Percentiles rank a stretch among this genome's conserved stretches.
Conservation (phyloP, 1,140 invertebrate genomes). For the Brachionus koreanus region DNA sequence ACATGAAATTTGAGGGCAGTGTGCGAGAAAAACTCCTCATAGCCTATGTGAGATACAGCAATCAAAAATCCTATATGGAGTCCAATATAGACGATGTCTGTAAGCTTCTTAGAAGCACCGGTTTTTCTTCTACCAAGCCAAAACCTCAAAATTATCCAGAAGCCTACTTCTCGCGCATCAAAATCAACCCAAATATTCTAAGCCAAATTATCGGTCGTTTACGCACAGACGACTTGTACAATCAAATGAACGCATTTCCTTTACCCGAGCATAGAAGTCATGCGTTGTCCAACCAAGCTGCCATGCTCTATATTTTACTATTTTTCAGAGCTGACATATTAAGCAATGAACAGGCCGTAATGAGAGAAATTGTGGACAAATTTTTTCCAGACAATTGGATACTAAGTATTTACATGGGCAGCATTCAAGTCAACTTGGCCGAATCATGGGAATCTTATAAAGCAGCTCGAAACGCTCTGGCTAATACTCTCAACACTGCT, state of each 20-base stretch:
- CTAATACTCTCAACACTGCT: constrained; percentile 71
- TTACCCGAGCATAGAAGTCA: constrained; percentile 84
- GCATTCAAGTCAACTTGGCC: constrained; percentile 75
- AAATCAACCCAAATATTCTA: constrained; percentile 67
- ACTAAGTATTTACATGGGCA: constrained; percentile 87
- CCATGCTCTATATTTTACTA: constrained; percentile 86
- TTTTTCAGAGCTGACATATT: constrained; percentile 82
- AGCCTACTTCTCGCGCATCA: constrained; percentile 83
- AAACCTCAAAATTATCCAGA: constrained; percentile 80
- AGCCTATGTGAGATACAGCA: constrained; percentile 75
- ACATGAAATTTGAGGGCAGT: constrained; percentile 79
- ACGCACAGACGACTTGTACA: constrained; percentile 90
- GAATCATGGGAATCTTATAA: constrained; percentile 91
- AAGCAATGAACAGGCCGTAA: constrained; percentile 76
- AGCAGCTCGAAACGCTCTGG: constrained; percentile 79
- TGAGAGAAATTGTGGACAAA: constrained; percentile 97
- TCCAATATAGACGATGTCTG: constrained; percentile 94
- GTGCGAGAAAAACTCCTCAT: constrained; percentile 85
- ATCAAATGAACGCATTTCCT: constrained; percentile 79
- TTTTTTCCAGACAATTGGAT: constrained; percentile 94
- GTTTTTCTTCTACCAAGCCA: constrained; percentile 64
- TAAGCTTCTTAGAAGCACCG: constrained; percentile 82
- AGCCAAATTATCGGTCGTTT: constrained; percentile 74
- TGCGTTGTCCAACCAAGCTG: constrained; percentile 80
- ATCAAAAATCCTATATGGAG: constrained; percentile 67